Conservation (phyloP, 2,888 invertebrate genomes). For the Sacculina carcini region DNA sequence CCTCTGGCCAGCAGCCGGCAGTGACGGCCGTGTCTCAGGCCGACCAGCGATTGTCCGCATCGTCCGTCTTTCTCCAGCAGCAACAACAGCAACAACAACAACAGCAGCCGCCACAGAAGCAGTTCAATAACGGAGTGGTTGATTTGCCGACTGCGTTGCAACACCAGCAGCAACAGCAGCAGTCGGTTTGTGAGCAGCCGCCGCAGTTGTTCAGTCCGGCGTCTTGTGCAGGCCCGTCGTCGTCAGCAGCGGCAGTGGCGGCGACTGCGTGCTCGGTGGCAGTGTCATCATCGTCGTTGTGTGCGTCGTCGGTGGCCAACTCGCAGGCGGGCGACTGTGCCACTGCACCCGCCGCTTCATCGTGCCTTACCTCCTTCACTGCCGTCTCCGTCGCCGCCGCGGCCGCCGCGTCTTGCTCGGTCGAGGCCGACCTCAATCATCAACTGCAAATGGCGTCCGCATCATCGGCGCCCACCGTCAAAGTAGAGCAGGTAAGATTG, state of each 20-base stretch:
- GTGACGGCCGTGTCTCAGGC: no score
- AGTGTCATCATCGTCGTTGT: no score
- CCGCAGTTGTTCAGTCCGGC: no score
- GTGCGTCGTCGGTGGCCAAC: no score
- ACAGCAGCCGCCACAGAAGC: conserved; percentile 19
- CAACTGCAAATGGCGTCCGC: not conserved
- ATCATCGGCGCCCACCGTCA: not conserved
- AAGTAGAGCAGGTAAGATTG: not conserved
- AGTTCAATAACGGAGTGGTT: not conserved
- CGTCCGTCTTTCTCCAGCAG: no score
- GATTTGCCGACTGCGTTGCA: conserved; percentile 5
- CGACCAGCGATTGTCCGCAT: no score
- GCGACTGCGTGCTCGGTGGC: not conserved
- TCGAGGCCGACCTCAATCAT: no score
- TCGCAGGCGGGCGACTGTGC: no score
- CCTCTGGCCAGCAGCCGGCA: not conserved
- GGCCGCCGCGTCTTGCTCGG: not conserved
- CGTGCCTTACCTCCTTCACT: not conserved
- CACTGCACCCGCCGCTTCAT: no score
- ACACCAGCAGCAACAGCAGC: conserved; percentile 4
- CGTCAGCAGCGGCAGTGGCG: not conserved
- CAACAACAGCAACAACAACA: conserved; percentile 23
- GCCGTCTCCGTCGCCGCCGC: not conserved
- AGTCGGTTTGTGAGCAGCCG: no score
- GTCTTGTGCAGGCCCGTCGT: not conserved